Percentiles rank a stretch among this genome's conserved stretches.
Conservation (phyloP, 2,888 invertebrate genomes). For the Ellobium chinense region DNA sequence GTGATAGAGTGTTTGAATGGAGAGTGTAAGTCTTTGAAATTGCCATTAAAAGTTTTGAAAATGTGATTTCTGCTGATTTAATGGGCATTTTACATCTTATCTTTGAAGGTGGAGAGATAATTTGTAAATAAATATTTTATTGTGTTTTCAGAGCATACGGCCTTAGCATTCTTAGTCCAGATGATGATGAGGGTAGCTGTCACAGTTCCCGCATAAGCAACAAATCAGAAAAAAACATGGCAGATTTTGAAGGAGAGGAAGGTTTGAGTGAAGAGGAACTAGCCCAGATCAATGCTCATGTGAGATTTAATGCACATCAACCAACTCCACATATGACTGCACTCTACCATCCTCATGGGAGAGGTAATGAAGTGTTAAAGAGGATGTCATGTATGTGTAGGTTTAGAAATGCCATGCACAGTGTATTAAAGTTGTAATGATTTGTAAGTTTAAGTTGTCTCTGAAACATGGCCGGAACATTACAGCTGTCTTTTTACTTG, state of each 20-base stretch:
- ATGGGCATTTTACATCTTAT: too few relatives aligned
- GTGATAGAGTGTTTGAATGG: too few relatives aligned
- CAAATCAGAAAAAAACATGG: slow-evolving; percentile 96
- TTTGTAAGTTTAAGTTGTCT: too few relatives aligned
- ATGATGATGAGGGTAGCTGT: slow-evolving; percentile 85
- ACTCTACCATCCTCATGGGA: slow-evolving; percentile 74
- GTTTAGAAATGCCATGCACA: too few relatives aligned
- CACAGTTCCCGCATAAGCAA: slow-evolving; percentile 93
- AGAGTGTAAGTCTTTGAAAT: too few relatives aligned
- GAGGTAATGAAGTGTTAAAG: slow-evolving; percentile 43
- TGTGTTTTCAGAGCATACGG: slow-evolving; percentile 72
- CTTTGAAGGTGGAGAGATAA: too few relatives aligned
- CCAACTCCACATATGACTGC: slow-evolving; percentile 78
- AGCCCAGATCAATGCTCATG: slow-evolving; percentile 72
- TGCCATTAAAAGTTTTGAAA: too few relatives aligned
- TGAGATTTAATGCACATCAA: slow-evolving; percentile 67
- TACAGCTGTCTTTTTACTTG: too few relatives aligned
- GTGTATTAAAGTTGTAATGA: too few relatives aligned
- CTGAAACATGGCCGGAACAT: too few relatives aligned
- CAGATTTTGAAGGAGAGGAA: slow-evolving; percentile 90
- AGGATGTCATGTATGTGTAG: neutral
- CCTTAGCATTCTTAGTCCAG: slow-evolving; percentile 79
- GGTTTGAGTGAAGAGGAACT: slow-evolving; percentile 76
- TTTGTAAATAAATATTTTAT: too few relatives aligned
- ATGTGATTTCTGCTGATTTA: too few relatives aligned